Conservation (phyloP, 2,113 vertebrate species). For the Pristiophorus japonicus region DNA sequence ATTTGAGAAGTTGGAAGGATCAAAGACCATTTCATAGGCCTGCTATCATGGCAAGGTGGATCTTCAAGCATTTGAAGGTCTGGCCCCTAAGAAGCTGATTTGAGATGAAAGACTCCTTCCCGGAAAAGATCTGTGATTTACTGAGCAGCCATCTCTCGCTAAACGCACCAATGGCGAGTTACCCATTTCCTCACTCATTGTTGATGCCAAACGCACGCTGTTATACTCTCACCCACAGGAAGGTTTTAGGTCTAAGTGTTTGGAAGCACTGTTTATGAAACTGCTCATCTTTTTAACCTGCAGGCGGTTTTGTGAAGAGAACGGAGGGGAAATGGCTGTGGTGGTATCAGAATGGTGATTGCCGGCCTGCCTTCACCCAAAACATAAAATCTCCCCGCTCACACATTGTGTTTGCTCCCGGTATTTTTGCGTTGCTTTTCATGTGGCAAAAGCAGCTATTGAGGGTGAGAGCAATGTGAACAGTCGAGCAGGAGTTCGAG, state of each 20-base stretch:
- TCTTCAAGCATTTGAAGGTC: background rate
- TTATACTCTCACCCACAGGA: background rate
- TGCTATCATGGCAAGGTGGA: background rate
- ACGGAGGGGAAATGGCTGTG: background rate
- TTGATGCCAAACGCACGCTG: background rate
- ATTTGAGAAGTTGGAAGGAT: background rate
- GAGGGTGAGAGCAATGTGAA: background rate
- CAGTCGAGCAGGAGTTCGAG: background rate
- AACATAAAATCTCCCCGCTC: background rate
- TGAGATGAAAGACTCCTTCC: background rate
- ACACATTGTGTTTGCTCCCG: background rate
- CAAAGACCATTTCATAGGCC: background rate
- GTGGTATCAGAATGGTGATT: background rate
- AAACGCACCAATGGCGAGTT: background rate
- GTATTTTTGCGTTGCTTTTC: too few relatives aligned
- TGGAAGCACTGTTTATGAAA: background rate
- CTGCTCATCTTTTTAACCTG: background rate
- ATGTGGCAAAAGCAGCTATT: too few relatives aligned
- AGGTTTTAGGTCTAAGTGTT: background rate
- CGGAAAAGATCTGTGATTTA: background rate
- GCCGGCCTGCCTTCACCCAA: background rate
- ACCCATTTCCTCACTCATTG: background rate
- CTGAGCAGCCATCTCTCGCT: background rate
- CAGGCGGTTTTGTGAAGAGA: background rate
- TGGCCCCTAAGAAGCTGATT: background rate